phyloP scores from a whole-genome alignment of 2,113 vertebrate species.

The Engraulis encrasicolus region DNA sequence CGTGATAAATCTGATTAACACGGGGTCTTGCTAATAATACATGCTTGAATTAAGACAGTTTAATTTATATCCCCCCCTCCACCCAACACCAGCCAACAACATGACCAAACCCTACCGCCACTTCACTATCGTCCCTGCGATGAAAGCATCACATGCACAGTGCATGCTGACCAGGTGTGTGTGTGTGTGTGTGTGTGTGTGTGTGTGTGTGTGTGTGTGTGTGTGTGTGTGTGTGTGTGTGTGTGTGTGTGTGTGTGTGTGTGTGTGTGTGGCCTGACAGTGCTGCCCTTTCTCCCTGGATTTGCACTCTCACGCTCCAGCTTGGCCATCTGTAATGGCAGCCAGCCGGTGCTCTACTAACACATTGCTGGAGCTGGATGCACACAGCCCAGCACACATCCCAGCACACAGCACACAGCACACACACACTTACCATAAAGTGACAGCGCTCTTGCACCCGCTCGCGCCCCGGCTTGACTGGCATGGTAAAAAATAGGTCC shows the following conservation, averaged over 20 bases:
- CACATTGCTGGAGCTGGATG: background rate
- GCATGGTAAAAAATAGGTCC: conserved; percentile 21
- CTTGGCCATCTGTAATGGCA: background rate
- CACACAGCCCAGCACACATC: background rate
- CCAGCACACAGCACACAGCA: conserved; percentile 46
- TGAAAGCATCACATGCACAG: background rate
- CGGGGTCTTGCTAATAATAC: background rate
- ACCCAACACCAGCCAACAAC: too few relatives aligned
- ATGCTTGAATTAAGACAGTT: background rate
- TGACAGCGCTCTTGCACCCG: conserved; percentile 69
- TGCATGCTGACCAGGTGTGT: background rate
- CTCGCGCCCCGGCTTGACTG: background rate
- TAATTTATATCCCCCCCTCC: background rate
- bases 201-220: too few relatives aligned
- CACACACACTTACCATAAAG: conserved; percentile 68
- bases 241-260: too few relatives aligned
- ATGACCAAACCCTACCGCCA: too few relatives aligned
- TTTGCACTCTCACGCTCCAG: background rate
- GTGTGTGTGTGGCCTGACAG: background rate
- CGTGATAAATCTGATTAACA: background rate
- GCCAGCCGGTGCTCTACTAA: background rate
- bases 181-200: too few relatives aligned
- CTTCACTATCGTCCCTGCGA: background rate
- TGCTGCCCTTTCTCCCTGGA: background rate
- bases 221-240: too few relatives aligned